Evolutionary conservation across 2,113 vertebrate species (phyloP).

Genomic region (Australoheros scitulus): DNA sequence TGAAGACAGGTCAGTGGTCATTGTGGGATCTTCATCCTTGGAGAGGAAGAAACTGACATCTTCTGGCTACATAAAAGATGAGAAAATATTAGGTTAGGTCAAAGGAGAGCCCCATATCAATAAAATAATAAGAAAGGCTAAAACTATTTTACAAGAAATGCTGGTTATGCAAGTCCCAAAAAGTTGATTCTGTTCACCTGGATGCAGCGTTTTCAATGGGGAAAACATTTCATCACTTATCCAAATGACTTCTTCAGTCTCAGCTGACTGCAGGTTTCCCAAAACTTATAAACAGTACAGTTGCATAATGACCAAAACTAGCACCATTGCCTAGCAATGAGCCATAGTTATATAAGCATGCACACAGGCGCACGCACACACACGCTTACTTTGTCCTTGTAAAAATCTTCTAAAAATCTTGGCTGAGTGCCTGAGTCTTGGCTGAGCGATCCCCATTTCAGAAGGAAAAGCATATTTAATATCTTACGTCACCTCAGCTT

Average conservation of each 20-base stretch:
- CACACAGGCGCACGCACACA: background rate
- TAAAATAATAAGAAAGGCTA: background rate
- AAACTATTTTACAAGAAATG: constrained; percentile 10
- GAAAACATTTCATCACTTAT: background rate
- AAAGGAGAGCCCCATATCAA: background rate
- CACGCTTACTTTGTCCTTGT: constrained; percentile 38
- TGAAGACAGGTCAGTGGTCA: constrained; percentile 43
- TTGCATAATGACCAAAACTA: background rate
- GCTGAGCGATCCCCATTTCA: constrained; percentile 39
- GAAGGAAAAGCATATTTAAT: constrained; percentile 48
- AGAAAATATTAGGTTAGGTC: constrained; percentile 1
- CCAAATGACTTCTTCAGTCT: background rate
- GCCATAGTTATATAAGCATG: background rate
- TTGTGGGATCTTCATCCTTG: constrained; percentile 63
- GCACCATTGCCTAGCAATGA: background rate
- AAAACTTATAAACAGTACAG: background rate
- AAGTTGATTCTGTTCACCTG: background rate
- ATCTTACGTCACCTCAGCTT: constrained; percentile 44
- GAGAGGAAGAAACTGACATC: constrained; percentile 77
- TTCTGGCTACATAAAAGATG: constrained; percentile 60
- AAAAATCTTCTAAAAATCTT: constrained; percentile 38
- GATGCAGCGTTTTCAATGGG: background rate
- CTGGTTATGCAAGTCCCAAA: constrained; percentile 7
- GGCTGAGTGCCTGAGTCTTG: constrained; percentile 37
- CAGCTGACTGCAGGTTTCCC: background rate